Evolutionary conservation across 2,113 vertebrate species (phyloP).

Genomic region (Chelonoidis abingdonii): DNA sequence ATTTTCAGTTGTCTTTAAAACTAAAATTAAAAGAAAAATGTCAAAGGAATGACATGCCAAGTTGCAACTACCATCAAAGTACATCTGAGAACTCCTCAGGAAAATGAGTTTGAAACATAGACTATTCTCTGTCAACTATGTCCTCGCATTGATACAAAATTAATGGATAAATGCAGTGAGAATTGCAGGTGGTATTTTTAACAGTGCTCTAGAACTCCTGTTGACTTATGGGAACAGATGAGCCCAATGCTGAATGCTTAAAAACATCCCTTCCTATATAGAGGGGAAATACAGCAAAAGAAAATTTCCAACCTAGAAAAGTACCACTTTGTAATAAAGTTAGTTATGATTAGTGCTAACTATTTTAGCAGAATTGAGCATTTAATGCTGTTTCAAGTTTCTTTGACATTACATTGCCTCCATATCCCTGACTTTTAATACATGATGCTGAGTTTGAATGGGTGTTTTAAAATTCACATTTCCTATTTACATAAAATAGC

Average conservation of each 20-base stretch:
- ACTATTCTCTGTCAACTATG: neutral
- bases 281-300: neutral
- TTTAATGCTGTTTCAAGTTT: neutral
- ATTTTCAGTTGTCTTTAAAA: neutral
- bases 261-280: neutral
- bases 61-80: neutral
- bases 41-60: neutral
- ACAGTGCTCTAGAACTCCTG: neutral
- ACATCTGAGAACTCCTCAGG: neutral
- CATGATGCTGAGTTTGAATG: neutral
- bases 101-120: neutral
- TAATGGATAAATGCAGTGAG: neutral
- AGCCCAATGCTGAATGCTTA: neutral
- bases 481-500: neutral
- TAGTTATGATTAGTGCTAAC: neutral
- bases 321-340: neutral
- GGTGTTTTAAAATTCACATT: neutral
- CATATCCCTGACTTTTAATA: neutral
- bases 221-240: neutral
- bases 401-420: neutral
- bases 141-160: neutral
- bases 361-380: neutral
- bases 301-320: neutral
- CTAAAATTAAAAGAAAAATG: neutral
- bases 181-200: neutral